Base-by-base conservation (phyloP, 2,888 invertebrate genomes). In the Oithona nana region DNA sequence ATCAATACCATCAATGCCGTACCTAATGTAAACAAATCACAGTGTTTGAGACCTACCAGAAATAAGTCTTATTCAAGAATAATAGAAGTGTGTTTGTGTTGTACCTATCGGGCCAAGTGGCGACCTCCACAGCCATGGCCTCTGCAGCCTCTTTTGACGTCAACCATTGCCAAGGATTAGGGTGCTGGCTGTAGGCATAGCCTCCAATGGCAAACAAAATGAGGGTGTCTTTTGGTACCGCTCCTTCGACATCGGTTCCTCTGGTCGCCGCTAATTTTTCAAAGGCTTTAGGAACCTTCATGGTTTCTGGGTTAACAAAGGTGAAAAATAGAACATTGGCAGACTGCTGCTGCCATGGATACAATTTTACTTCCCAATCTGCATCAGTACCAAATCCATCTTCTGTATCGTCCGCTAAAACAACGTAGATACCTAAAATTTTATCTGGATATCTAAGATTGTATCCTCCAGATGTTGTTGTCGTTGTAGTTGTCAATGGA, bases 291-390 rank as follows among this genome's bases (percentile, higher is more conserved):
- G 59, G 59, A 6, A 59, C 49, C 26, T 11, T 28, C 59, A 59
- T 59, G 22, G 39, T 48, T 11, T n/a, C 48, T 2, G 59, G 59
- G 16, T 59, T 59, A 20, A 59, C 28, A 28, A 59, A 59, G 3
- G 59, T 59, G 24, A 59, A 59, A 24, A 59, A 59, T 11, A 59
- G 59, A 6, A 59, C 59, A 28, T 59, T 59, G 16, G 59, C 39
- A 22, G 48, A 39, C 20, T 31, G 16, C 28, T 59, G 59, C 48
- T 59, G 59, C 16, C 48, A 59, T 3, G 16, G n/a, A 39, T 59
- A 48, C 8, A 59, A 49, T 48, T 24, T 4, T 2, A 49, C 48
- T 16, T 59, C 59, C 59, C 59, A 59, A 48, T 59, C 59, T 13
- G 39, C 16, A 48, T 59, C 39, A 3, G 39, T 48, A 20, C 48